These are phyloP conservation scores for Bothrops jararaca DNA, from an alignment of 2,113 vertebrate species.

Conservation along the genomic window DNA sequence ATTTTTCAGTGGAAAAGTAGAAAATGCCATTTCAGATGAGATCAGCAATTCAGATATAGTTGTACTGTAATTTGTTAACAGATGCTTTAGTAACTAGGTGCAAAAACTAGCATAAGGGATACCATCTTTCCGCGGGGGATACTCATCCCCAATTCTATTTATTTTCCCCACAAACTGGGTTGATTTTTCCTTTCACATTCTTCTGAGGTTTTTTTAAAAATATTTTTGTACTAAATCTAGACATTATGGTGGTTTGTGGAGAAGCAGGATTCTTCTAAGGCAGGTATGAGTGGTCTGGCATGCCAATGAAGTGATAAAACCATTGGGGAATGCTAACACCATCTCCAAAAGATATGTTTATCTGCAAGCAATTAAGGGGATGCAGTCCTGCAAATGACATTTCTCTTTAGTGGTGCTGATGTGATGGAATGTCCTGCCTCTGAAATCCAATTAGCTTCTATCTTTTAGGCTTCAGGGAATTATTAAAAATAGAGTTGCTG, in stretches of 20 bases:
- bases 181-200: too few relatives aligned
- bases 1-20: not conserved
- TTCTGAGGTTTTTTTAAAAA: not conserved
- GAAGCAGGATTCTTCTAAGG: not conserved
- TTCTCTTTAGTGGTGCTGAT: not conserved
- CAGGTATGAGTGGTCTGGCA: not conserved
- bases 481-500: not conserved
- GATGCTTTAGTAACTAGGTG: not conserved
- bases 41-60: not conserved
- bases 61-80: not conserved
- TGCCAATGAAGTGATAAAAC: not conserved
- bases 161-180: not conserved
- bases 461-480: not conserved
- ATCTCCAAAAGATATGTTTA: not conserved
- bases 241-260: not conserved
- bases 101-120: not conserved
- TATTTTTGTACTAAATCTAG: not conserved
- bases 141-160: not conserved
- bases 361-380: not conserved
- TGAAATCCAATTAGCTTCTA: not conserved
- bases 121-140: not conserved
- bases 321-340: not conserved
- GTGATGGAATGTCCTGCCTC: not conserved
- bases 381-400: not conserved
- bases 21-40: not conserved